Evolutionary conservation across 2,888 invertebrate species (phyloP).

Genomic region (Rhagonycha lutea): DNA sequence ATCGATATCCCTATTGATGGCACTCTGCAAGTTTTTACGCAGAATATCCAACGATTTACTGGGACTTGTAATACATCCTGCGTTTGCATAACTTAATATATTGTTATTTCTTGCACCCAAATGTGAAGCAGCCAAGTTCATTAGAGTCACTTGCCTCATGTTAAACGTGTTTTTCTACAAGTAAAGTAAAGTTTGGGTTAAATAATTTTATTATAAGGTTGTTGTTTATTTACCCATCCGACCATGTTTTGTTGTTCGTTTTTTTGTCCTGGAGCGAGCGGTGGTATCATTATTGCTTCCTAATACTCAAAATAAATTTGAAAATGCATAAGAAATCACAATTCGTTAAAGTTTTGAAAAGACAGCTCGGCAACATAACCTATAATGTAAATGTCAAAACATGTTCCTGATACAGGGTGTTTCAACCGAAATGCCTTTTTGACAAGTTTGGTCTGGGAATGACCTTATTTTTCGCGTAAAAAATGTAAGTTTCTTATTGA

Average conservation of each 20-base stretch:
- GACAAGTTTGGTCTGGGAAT: too few species aligned
- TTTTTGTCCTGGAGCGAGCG: conserved; percentile 52
- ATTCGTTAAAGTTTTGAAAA: background rate
- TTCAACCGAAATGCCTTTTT: background rate
- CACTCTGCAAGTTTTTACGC: conserved; percentile 75
- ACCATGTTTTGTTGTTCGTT: conserved; percentile 55
- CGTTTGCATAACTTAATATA: conserved; percentile 50
- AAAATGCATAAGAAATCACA: background rate
- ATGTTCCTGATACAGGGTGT: background rate
- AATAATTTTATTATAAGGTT: background rate
- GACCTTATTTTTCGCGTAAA: too few species aligned
- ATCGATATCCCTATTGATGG: conserved; percentile 79
- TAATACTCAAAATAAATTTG: background rate
- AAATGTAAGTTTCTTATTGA: too few species aligned
- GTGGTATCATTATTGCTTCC: conserved; percentile 53
- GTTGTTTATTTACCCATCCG: conserved; percentile 50
- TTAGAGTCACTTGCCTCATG: conserved; percentile 73
- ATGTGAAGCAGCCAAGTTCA: conserved; percentile 69
- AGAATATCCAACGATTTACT: conserved; percentile 76
- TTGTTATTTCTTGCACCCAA: conserved; percentile 63
- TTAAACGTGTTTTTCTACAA: conserved; percentile 63
- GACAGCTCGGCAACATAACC: background rate
- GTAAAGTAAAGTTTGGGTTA: conserved; percentile 5
- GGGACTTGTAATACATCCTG: conserved; percentile 63
- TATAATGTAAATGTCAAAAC: background rate